Evolutionary conservation across 2,113 vertebrate species (phyloP).

Genomic region (Sceloporus tristichus): DNA sequence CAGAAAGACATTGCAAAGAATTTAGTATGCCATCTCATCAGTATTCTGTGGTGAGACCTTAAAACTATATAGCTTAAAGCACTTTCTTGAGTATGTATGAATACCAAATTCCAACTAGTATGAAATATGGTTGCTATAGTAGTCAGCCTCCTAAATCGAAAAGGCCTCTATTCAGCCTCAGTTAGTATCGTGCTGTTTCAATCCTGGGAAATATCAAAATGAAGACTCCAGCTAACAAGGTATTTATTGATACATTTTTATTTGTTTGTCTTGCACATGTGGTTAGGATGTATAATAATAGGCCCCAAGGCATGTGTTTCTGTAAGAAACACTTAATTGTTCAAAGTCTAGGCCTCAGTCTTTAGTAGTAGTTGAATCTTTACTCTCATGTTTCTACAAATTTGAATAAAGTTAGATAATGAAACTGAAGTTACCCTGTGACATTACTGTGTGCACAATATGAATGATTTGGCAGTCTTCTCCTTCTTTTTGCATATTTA

Average conservation of each 20-base stretch:
- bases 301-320: background rate
- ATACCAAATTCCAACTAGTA: slow-evolving; percentile 37
- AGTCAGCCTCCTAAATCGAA: slow-evolving; percentile 3
- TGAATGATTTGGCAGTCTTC: background rate
- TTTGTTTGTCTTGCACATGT: background rate
- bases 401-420: background rate
- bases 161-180: slow-evolving; percentile 7
- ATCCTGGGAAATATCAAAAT: slow-evolving; percentile 18
- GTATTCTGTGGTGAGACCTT: background rate
- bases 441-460: background rate
- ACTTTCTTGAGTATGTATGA: slow-evolving; percentile 24
- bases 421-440: background rate
- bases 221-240: slow-evolving; percentile 11
- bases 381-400: background rate
- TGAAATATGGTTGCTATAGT: slow-evolving; percentile 41
- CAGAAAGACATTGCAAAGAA: background rate
- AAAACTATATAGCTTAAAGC: slow-evolving; percentile 12
- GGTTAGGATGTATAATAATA: background rate
- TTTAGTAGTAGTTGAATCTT: background rate
- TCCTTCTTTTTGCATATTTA: background rate
- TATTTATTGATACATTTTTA: slow-evolving; percentile 21
- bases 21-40: background rate
- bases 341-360: background rate
- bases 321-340: background rate
- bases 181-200: slow-evolving; percentile 13